Base-by-base conservation (phyloP, 1,140 invertebrate genomes). In the Stenopsyche tienmushanensis region DNA sequence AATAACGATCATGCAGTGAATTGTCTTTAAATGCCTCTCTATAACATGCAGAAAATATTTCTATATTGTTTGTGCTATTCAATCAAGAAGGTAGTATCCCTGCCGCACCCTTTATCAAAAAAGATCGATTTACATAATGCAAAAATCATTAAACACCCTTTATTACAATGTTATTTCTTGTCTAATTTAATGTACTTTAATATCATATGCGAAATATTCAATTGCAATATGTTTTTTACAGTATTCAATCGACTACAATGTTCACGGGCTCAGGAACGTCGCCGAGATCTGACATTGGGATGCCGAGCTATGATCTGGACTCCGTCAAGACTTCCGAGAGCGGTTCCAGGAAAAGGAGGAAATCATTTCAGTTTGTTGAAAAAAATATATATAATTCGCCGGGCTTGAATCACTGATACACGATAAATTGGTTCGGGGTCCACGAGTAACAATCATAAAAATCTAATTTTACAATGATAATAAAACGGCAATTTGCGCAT, bases 141-240 rank as follows among this genome's bases (percentile, higher is more conserved):
- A 34, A 13, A 34, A 7, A 34, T 34, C 13, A 13, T 34, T 34
- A 34, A 7, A 34, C 29, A 13, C 29, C 29, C 5, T 13, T 13
- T 7, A 34, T 13, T 7, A 34, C 29, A 13, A 34, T 34, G 13
- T 34, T 7, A 7, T 13, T 5, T 34, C 29, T 5, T 34, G 5
- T 34, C 29, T 7, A 7, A 7, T 5, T 34, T 34, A 34, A 34
- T 34, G n/a, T n/a, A n/a, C 29, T 34, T 13, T 7, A 34, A 34
- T 34, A 34, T 34, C 29, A 34, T n/a, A n/a, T n/a, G n/a, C n/a
- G n/a, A n/a, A n/a, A n/a, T n/a, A n/a, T n/a, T n/a, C n/a, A n/a
- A n/a, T n/a, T n/a, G n/a, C n/a, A n/a, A n/a, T 39, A 39, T 47
- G 17, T 53, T 53, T 57, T 57, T 29, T 42, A 26, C 42, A 26